Base-by-base conservation (phyloP, 2,797 vertebrate species). In the Sciaenops ocellatus region DNA sequence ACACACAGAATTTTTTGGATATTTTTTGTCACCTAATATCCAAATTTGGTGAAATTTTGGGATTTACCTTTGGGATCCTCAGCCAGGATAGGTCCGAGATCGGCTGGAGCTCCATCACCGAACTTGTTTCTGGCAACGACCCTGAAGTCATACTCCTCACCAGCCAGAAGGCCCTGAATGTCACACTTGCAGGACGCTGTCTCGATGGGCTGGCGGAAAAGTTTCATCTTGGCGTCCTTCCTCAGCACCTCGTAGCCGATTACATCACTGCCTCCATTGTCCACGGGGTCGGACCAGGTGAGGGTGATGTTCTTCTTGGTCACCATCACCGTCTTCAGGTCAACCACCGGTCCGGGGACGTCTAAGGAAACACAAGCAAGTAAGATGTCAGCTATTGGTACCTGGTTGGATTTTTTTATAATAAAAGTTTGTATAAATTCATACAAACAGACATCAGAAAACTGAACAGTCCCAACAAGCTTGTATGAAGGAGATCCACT, bases 251-350 rank as follows among this genome's bases (percentile, higher is more conserved):
- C 95, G 15, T 98, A 99, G 74, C 98, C 98, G 3, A 94, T 97
- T 71, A 99, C 95, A 72, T 99, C 98, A 51, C 98, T 99, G 87
- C 98, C 98, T 55, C 98, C 98, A 30, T 99, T 97, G 88, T 99
- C 98, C 82, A 94, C 73, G 34, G 98, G 98, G 93, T 99, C 98
- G 61, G 97, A 95, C 98, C 98, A 99, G 72, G 97, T 97, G 60
- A 99, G 94, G 13, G 96, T 93, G 84, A 98, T 98, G 95, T 98
- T 97, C 86, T 98, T 99, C 93, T 97, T 98, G 67, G 96, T 99
- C 70, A 98, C 97, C 64, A 94, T 85, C 73, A 98, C 96, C 3
- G 98, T 95, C 89, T 99, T 99, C 83, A 99, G 92, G 80, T 99
- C 97, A 67, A 98, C 95, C 80, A 99, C 98, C 1, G 98, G 98